These are phyloP conservation scores for Plecotus auritus DNA, from an alignment of 2,113 vertebrate species.

Conservation along the genomic window DNA sequence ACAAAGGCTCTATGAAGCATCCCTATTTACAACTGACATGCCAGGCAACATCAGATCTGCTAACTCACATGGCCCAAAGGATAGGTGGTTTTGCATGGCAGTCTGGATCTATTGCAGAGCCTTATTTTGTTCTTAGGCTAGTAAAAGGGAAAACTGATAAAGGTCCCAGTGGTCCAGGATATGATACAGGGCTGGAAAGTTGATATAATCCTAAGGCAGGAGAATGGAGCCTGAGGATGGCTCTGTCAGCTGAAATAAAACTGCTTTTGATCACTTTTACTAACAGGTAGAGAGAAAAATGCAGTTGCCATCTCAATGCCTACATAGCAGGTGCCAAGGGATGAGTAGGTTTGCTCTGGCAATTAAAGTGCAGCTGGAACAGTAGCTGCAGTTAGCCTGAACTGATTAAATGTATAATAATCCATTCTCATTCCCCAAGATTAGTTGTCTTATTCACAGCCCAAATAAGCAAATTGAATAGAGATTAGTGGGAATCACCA, in stretches of 20 bases:
- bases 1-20: neutral
- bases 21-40: neutral
- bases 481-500: neutral
- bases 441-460: neutral
- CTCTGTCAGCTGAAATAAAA: neutral
- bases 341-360: neutral
- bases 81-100: neutral
- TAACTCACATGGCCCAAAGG: neutral
- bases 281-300: neutral
- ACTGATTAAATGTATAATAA: neutral
- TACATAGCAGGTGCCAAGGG: neutral
- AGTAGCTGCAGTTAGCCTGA: neutral
- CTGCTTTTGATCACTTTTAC: neutral
- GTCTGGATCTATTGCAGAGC: neutral
- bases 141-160: neutral
- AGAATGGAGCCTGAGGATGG: neutral
- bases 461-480: neutral
- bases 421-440: neutral
- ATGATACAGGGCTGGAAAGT: neutral
- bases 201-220: neutral
- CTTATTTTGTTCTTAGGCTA: neutral
- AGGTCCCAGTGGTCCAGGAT: neutral
- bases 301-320: neutral
- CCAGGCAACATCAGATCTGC: neutral
- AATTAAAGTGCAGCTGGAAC: neutral